These are phyloP conservation scores for Drosophila jambulina DNA, from an alignment of 1,140 invertebrate genomes.

Conservation along the genomic window DNA sequence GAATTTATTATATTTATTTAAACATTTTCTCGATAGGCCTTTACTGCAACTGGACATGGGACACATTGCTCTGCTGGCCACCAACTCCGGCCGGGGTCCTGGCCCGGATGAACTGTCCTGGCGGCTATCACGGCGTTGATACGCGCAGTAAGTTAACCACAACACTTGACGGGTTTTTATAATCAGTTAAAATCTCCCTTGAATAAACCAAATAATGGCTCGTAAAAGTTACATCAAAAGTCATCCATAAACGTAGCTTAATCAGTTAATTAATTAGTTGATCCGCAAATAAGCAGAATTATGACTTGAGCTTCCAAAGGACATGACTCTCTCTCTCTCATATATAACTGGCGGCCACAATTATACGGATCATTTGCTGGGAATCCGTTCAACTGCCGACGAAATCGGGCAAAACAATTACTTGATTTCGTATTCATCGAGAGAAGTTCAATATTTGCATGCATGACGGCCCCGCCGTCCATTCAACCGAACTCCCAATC, in stretches of 20 bases:
- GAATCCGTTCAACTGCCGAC: constrained; percentile 34
- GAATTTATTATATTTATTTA: not conserved
- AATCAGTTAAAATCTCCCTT: no score
- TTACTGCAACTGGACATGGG: constrained; percentile 90
- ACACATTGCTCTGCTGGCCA: constrained; percentile 92
- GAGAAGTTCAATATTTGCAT: constrained; percentile 37
- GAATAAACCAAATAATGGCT: not conserved
- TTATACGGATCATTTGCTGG: constrained; percentile 37
- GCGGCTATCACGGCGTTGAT: constrained; percentile 88
- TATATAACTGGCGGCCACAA: constrained; percentile 16
- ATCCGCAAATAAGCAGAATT: not conserved
- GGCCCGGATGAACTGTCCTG: constrained; percentile 89
- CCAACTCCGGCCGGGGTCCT: constrained; percentile 88
- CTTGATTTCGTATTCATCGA: constrained; percentile 41
- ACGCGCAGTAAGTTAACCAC: constrained; percentile 88
- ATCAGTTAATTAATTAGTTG: not conserved
- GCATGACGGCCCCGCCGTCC: constrained; percentile 13
- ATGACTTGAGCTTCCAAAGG: not conserved
- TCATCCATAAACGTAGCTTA: not conserved
- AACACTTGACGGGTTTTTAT: not conserved
- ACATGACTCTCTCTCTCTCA: not conserved
- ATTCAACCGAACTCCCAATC: constrained; percentile 4
- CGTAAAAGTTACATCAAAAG: not conserved
- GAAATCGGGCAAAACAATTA: constrained; percentile 36
- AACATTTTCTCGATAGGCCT: constrained; percentile 29